Evolutionary conservation across 2,888 invertebrate genomes (phyloP).

Genomic region (Harmothoe impar): DNA sequence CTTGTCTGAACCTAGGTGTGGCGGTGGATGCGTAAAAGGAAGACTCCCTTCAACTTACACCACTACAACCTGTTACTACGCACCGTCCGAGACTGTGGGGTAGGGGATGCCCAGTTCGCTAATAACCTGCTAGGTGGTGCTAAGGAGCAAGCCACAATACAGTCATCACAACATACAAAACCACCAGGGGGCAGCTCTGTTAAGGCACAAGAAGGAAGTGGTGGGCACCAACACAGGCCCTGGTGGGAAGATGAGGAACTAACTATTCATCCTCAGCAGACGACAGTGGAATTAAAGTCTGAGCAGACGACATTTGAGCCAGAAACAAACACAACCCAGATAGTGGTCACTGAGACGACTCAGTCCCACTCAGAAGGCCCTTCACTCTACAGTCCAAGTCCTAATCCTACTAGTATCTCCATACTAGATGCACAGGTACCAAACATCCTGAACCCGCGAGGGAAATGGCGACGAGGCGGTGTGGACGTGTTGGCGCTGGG

Average conservation of each 20-base stretch:
- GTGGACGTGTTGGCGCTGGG: constrained; percentile 52
- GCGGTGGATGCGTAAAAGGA: constrained; percentile 89
- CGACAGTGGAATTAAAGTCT: background rate
- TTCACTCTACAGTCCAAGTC: too few relatives aligned
- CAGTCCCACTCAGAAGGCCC: too few relatives aligned
- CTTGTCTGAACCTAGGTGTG: too few relatives aligned
- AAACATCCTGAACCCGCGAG: constrained; percentile 71
- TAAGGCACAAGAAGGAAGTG: background rate
- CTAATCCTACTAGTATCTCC: background rate
- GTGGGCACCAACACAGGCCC: background rate
- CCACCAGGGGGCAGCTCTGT: background rate
- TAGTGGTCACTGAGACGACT: too few relatives aligned
- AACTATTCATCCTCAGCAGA: background rate
- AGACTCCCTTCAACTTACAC: constrained; percentile 89
- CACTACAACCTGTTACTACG: constrained; percentile 90
- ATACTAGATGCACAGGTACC: constrained; percentile 62
- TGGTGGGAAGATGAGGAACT: background rate
- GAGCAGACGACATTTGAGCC: background rate
- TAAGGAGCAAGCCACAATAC: too few relatives aligned
- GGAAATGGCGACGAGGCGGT: background rate
- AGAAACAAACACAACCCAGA: background rate
- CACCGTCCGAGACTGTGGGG: constrained; percentile 91
- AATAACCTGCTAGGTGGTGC: constrained; percentile 61
- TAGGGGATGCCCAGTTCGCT: constrained; percentile 85
- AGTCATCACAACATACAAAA: too few relatives aligned